Base-by-base conservation (phyloP, 1,140 invertebrate genomes). In the Anadara kagoshimensis region DNA sequence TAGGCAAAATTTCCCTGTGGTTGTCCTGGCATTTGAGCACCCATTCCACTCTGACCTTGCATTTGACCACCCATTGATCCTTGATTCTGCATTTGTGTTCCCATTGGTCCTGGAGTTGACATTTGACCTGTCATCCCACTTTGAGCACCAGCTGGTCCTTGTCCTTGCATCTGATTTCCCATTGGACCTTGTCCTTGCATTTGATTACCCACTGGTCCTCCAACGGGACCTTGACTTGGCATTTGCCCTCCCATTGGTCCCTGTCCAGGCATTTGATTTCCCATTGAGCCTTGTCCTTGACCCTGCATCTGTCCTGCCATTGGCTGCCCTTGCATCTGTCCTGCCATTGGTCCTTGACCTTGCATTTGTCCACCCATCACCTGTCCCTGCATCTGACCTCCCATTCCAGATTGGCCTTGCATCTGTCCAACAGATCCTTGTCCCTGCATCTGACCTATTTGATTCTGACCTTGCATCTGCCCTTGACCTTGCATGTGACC, bases 31-130 rank as follows among this genome's bases (percentile, higher is more conserved):
- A 36, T 36, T 36, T 36, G 29, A 43, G 41, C n/a, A 22, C 44
- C 18, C 56, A 69, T 61, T 36, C 45, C 10, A 14, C 45, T 29
- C 49, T 62, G 71, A 45, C 63, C 56, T 53, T 65, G 63, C 77
- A 79, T 79, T 26, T 76, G 78, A 61, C 71, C 72, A n/a, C 68
- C 36, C 69, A 78, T 78, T 20, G 29, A 51, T 14, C 59, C 62
- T 24, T 75, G 61, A 12, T 26, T 29, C 24, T 45, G 51, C 29
- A 36, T 44, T 26, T 11, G 45, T 41, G 16, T 26, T 24, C 58
- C 43, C 45, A 53, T 61, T 41, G 53, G 57, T 7, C 47, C 56
- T 22, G 47, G 62, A 16, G 47, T 43, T 70, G 47, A 61, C 47
- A 49, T 49, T 45, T 68, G 66, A 61, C 67, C 12, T 53, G 59